Evolutionary conservation across 2,888 invertebrate species (phyloP).

Genomic region (Nephrotoma appendiculata): DNA sequence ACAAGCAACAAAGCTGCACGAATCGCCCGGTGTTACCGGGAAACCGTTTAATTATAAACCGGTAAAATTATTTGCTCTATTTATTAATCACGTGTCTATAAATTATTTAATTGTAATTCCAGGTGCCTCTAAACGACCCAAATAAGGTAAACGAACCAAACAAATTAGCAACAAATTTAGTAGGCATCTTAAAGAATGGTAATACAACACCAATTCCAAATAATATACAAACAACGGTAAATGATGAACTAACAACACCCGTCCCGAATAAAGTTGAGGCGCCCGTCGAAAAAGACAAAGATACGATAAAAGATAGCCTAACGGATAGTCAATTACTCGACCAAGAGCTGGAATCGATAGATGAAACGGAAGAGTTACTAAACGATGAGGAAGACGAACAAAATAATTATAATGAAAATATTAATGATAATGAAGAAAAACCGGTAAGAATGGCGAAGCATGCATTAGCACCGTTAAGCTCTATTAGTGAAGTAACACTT

Average conservation of each 20-base stretch:
- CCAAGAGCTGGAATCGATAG: slow-evolving; percentile 42
- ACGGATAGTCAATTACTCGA: slow-evolving; percentile 37
- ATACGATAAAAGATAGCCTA: not conserved
- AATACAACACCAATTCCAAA: slow-evolving; percentile 16
- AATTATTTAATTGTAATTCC: slow-evolving; percentile 12
- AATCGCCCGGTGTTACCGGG: slow-evolving; percentile 35
- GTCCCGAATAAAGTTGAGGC: slow-evolving; percentile 14
- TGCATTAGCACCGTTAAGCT: slow-evolving; percentile 36
- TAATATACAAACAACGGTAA: slow-evolving; percentile 13
- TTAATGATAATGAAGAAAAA: slow-evolving; percentile 22
- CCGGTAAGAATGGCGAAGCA: slow-evolving; percentile 34
- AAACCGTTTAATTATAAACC: slow-evolving; percentile 36
- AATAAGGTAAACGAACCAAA: slow-evolving; percentile 17
- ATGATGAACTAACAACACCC: slow-evolving; percentile 7
- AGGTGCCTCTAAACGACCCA: slow-evolving; percentile 17
- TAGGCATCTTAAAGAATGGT: slow-evolving; percentile 32
- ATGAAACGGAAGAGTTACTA: slow-evolving; percentile 23
- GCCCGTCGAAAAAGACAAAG: slow-evolving; percentile 23
- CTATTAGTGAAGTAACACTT: slow-evolving; percentile 37
- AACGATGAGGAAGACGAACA: slow-evolving; percentile 17
- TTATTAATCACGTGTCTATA: not conserved
- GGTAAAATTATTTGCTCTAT: slow-evolving; percentile 25
- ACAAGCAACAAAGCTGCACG: slow-evolving; percentile 52
- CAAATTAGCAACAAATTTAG: slow-evolving; percentile 20
- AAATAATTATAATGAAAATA: slow-evolving; percentile 14